Evolutionary conservation across 2,888 invertebrate species (phyloP), one percentile per base, ranked within the genome.

Genomic region (Oegoconia quadripuncta): DNA sequence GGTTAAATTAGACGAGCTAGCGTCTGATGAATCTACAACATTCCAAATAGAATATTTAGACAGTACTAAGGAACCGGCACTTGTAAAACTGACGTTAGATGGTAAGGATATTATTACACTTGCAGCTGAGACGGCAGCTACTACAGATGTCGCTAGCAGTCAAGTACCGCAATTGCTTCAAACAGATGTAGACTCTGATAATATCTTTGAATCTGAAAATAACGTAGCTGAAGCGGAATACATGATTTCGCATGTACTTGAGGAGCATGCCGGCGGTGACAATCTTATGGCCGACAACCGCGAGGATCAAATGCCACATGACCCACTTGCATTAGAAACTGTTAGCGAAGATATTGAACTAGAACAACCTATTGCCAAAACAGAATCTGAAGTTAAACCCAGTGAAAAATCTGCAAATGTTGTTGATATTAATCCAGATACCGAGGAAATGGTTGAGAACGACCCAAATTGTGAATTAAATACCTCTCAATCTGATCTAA

Each of bases 21-120:
- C 74, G 18, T 57, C 71, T 15, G 73, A 77, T 36, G 71, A 74
- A 26, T 49, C 58, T 8, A 41, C 48, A 9, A 77, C 80, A 62
- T 79, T 93, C 68, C 89, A 90, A 49, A 89, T 92, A 18, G 90
- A 91, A 55, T 89, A 91, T 58, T 71, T 93, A 57, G 84, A 88
- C 55, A 89, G 88, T 30, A 83, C 89, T 0, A 88, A 86, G 4
- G 89, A 90, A 48, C 89, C 91, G 1, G 80, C 88, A 12, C 67
- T 88, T 1, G 91, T 94, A 0, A 89, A 89, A 59, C 69, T 95
- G 28, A 71, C 81, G 13, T 59, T 90, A 1, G 76, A 92, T 37
- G 90, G 89, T 4, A 84, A 88, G 55, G 84, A 86, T 42, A 20
- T 40, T 2, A 27, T 12, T 27, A 13, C 27, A 13, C 4, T 27